These are phyloP conservation scores for Venustaconcha ellipsiformis DNA, from an alignment of 1,140 invertebrate genomes.

Conservation along the genomic window DNA sequence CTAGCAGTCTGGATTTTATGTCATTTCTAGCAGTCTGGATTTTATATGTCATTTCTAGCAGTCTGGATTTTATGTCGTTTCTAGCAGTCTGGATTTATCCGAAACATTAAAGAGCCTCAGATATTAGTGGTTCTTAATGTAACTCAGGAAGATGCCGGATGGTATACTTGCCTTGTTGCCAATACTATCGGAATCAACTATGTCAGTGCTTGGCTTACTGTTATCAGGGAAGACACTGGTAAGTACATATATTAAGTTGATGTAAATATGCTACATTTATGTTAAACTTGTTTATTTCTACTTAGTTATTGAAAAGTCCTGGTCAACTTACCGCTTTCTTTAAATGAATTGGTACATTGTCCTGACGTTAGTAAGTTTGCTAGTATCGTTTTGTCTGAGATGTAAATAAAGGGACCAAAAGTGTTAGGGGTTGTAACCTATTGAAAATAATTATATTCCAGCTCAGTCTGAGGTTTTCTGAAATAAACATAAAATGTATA, in stretches of 20 bases:
- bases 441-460: too few species aligned
- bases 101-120: conserved; percentile 74
- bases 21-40: conserved; percentile 33
- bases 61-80: too few species aligned
- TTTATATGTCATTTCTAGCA: background rate
- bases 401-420: too few species aligned
- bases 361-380: too few species aligned
- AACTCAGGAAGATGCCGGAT: conserved; percentile 87
- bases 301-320: too few species aligned
- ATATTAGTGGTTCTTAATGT: conserved; percentile 84
- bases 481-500: too few species aligned
- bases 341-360: too few species aligned
- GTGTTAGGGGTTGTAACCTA: too few species aligned
- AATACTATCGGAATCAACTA: conserved; percentile 84
- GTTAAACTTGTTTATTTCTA: background rate
- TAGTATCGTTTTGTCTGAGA: too few species aligned
- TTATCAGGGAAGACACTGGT: conserved; percentile 66
- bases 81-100: conserved; percentile 45
- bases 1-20: too few species aligned
- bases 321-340: too few species aligned
- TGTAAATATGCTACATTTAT: background rate
- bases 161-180: conserved; percentile 91
- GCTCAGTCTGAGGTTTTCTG: too few species aligned
- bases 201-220: conserved; percentile 85
- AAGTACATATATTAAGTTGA: background rate